Percentiles rank a stretch among this genome's conserved stretches.
Evolutionary conservation across 2,888 invertebrate genomes (phyloP).

Genomic region (Chymomyza fuscimana): DNA sequence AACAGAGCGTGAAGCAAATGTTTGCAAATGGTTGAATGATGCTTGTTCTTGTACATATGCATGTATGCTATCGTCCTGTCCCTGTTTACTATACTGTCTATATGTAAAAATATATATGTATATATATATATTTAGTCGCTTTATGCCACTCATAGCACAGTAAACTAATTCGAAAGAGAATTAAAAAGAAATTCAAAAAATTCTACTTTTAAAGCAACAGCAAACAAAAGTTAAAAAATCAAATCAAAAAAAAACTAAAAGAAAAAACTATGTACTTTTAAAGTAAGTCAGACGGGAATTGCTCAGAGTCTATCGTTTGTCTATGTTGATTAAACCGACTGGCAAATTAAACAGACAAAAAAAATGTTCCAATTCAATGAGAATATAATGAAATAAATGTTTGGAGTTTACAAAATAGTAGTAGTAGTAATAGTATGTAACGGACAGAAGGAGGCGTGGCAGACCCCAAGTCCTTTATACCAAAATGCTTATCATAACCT

Average conservation of each 20-base stretch:
- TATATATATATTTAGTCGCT: slow-evolving; percentile 14
- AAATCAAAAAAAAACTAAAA: slow-evolving; percentile 52
- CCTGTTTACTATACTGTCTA: slow-evolving; percentile 4
- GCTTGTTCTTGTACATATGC: slow-evolving; percentile 10
- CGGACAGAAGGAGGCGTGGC: too few species aligned
- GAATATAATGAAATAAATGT: too few species aligned
- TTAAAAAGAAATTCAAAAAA: slow-evolving; percentile 14
- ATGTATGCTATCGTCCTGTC: slow-evolving; percentile 12
- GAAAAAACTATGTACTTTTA: slow-evolving; percentile 35
- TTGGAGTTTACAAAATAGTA: slow-evolving; percentile 23
- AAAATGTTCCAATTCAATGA: not conserved
- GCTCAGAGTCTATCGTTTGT: not conserved
- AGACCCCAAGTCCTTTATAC: too few species aligned
- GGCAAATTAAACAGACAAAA: not conserved
- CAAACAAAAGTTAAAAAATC: slow-evolving; percentile 17
- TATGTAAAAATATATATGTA: slow-evolving; percentile 14
- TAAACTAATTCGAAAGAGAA: slow-evolving; percentile 63
- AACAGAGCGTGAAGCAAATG: slow-evolving; percentile 5
- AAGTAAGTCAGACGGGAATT: slow-evolving; percentile 31
- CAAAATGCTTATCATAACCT: too few species aligned
- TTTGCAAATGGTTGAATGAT: slow-evolving; percentile 9
- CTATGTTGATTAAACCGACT: slow-evolving; percentile 13
- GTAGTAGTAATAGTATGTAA: slow-evolving; percentile 46
- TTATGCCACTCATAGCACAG: slow-evolving; percentile 48
- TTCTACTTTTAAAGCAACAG: not conserved